Evolutionary conservation across 2,797 vertebrate genomes (phyloP), one percentile per base, ranked within the genome.

Genomic region (Sebastes minor): DNA sequence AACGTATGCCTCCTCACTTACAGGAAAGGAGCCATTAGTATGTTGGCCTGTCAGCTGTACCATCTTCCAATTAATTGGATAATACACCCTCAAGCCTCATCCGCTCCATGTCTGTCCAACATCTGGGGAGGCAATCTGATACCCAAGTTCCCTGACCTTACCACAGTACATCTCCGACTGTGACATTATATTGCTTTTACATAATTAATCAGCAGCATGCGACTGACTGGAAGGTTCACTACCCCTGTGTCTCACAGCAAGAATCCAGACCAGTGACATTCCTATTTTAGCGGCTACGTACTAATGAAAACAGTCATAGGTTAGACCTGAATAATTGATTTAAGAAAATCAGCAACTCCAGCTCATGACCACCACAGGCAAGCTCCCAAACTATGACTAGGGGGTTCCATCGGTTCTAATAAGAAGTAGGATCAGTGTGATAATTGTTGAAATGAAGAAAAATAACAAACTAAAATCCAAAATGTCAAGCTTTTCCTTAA

Each of bases 121-220:
- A 86, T 89, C 78, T 86, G 79, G 55, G 67, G 38, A 66, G 62
- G 62, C 52, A 76, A 87, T 81, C 63, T 65, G 77, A 88, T 80
- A 69, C 62, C 56, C 28, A 76, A 56, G 67, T 79, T 79, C 49
- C 33, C 66, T 74, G 76, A 84, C 83, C 78, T 86, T 80, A 82
- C 33, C 63, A 63, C 57, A 84, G 79, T 28, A 55, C 74, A 78
- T 76, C 73, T 72, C 78, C 22, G n/a, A 63, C 81, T 82, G 77
- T 63, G 90, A 82, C 71, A 87, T 78, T 89, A 82, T 86, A 90
- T 80, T 63, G 69, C 75, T 81, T 79, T 81, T 88, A 38, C 60
- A 86, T 88, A 88, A 88, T 90, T 86, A 81, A 91, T 90, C 71
- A 83, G 53, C 66, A 33, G 60, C 1, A 23, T 68, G 63, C 1